Percentiles rank a stretch among this genome's conserved stretches.
Evolutionary conservation across 2,113 vertebrate species (phyloP).

Genomic region (zebrafish (Danio rerio)): DNA sequence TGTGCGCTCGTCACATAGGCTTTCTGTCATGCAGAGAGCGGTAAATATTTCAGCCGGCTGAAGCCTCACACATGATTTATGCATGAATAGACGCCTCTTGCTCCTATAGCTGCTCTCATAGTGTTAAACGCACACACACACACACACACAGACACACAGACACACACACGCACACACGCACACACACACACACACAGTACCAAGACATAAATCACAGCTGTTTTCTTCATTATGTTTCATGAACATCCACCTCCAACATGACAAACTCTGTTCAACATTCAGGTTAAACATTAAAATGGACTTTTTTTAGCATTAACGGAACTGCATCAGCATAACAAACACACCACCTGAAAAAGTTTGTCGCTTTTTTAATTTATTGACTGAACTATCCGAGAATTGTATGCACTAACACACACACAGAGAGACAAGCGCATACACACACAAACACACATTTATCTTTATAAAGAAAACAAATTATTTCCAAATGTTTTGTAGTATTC

Average conservation of each 20-base stretch:
- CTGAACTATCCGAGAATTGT: not conserved
- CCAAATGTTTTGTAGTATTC: too few relatives aligned
- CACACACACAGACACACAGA: not conserved
- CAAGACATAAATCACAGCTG: not conserved
- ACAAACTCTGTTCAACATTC: not conserved
- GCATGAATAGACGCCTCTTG: not conserved
- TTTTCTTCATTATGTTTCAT: not conserved
- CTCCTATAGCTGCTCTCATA: not conserved
- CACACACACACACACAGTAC: not conserved
- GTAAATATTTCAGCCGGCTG: constrained; percentile 22
- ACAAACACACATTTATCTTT: too few relatives aligned
- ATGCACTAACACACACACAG: too few relatives aligned
- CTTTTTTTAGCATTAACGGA: not conserved
- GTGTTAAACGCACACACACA: not conserved
- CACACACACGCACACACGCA: not conserved
- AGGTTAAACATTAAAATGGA: not conserved
- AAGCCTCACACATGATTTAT: constrained; percentile 27
- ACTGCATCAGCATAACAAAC: not conserved
- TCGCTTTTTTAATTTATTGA: too few relatives aligned
- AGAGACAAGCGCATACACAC: too few relatives aligned
- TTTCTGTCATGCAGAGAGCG: constrained; percentile 5
- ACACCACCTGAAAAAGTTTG: too few relatives aligned
- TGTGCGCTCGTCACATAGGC: constrained; percentile 11
- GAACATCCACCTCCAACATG: not conserved
- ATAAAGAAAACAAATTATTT: too few relatives aligned